Evolutionary conservation across 30 jellyfish, hydroid and myxozoan genomes (phyloP).

Genomic region (Rhopilema esculentum): DNA sequence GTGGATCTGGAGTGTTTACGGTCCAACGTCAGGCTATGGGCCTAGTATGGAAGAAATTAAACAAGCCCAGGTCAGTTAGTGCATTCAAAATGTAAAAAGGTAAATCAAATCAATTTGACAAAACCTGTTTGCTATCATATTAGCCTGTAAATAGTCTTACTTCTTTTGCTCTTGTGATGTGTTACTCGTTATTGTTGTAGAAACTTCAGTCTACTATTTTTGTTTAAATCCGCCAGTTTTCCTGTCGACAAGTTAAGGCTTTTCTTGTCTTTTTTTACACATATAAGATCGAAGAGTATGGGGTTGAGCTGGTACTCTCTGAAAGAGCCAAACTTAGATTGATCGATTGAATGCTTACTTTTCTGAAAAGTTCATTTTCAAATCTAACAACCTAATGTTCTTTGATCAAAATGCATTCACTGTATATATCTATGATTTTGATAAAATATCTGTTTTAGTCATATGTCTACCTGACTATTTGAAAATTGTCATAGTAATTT

Average conservation of each 20-base stretch:
- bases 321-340: too few species aligned
- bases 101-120: not conserved
- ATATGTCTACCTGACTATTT: too few species aligned
- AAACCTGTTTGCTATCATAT: not conserved
- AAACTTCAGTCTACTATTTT: not conserved
- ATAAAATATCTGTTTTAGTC: too few species aligned
- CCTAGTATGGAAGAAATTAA: slow-evolving; percentile 89
- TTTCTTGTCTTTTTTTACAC: not conserved
- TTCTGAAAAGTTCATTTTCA: too few species aligned
- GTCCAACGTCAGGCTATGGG: slow-evolving; percentile 97
- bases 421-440: not conserved
- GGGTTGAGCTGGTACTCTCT: too few species aligned
- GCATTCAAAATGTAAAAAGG: not conserved
- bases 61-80: slow-evolving; percentile 30
- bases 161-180: not conserved
- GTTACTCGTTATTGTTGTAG: not conserved
- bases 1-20: slow-evolving; percentile 97
- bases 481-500: too few species aligned
- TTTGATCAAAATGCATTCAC: not conserved
- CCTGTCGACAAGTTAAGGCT: too few species aligned
- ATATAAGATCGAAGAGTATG: not conserved
- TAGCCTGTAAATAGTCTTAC: not conserved
- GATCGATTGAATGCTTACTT: too few species aligned
- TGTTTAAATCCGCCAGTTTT: too few species aligned
- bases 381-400: too few species aligned